Base-by-base conservation (phyloP, 1,140 invertebrate species). In the Phortica variegata region DNA sequence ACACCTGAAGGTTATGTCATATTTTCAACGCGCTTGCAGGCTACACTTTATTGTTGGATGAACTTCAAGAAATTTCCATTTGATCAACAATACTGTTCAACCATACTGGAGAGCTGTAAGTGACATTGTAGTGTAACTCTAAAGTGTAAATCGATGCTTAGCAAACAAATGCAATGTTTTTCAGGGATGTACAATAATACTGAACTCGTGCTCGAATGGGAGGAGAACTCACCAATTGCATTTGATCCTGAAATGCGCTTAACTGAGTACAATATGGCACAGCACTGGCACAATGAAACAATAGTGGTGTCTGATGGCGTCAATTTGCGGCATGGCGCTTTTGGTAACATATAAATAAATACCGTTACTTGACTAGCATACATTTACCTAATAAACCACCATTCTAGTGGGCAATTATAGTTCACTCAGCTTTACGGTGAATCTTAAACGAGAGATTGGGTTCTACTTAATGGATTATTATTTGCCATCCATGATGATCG, bases 391-490 rank as follows among this genome's bases (percentile, higher is more conserved):
- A 8, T 13, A 38, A 17, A n/a, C n/a, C n/a, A n/a, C n/a, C n/a
- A n/a, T 18, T 42, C 40, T 77, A 90, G 88, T 82, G 65, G 89
- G 88, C 18, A 88, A 91, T 68, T 92, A 89, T 75, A 91, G 89
- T 61, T 84, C 84, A 0, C 78, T 91, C 32, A 85, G 83, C 23
- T 89, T 91, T 52, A 85, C 85, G 3, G 90, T 92, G 54, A 84
- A 87, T 63, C 71, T 93, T 13, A 82, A 85, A 8, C 80, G 90
- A 31, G 87, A 92, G 79, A 87, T 91, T 63, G 90, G 90, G 39
- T 91, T 90, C 69, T 93, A 93, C 61, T 78, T 94, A 40, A 86
- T 94, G 83, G 90, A 93, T 56, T 93, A 92, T 62, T 94, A 91
- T 60, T 83, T 93, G 54, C 91, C 91, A 1, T 92, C 90, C 13